Conservation (phyloP, 1,140 invertebrate genomes). For the Brachionus plicatilis region DNA sequence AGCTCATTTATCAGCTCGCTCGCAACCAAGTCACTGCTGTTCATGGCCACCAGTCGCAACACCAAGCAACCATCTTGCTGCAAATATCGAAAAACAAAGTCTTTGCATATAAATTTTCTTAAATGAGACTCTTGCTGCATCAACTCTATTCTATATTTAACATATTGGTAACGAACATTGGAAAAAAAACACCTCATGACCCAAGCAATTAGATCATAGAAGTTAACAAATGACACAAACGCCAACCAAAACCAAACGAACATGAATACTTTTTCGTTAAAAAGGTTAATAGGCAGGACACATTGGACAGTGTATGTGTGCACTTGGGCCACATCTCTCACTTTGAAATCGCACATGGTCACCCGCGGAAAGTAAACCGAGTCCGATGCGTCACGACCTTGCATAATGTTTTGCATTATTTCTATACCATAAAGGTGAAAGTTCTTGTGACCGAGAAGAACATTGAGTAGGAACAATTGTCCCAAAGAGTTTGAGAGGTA, state of each 20-base stretch:
- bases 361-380: conserved; percentile 49
- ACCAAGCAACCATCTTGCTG: conserved; percentile 59
- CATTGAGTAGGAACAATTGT: conserved; percentile 53
- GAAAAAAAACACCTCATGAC: conserved; percentile 43
- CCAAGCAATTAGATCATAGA: conserved; percentile 47
- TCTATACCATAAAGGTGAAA: conserved; percentile 41
- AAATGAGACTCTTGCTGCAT: conserved; percentile 39
- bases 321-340: conserved; percentile 43
- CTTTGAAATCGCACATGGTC: conserved; percentile 51
- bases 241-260: conserved; percentile 51
- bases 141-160: conserved; percentile 39
- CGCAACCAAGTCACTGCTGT: conserved; percentile 59
- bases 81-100: conserved; percentile 58
- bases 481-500: conserved; percentile 53
- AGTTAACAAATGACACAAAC: conserved; percentile 46
- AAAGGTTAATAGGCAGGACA: conserved; percentile 46
- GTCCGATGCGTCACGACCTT: conserved; percentile 44
- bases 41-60: conserved; percentile 58
- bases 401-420: conserved; percentile 39
- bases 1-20: conserved; percentile 58
- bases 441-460: conserved; percentile 46
- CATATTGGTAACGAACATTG: conserved; percentile 39
- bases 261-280: conserved; percentile 53
- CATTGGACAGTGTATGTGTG: conserved; percentile 40
- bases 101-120: conserved; percentile 45